Evolutionary conservation across 2,113 vertebrate species (phyloP).

Genomic region (Cranoglanis bouderius): DNA sequence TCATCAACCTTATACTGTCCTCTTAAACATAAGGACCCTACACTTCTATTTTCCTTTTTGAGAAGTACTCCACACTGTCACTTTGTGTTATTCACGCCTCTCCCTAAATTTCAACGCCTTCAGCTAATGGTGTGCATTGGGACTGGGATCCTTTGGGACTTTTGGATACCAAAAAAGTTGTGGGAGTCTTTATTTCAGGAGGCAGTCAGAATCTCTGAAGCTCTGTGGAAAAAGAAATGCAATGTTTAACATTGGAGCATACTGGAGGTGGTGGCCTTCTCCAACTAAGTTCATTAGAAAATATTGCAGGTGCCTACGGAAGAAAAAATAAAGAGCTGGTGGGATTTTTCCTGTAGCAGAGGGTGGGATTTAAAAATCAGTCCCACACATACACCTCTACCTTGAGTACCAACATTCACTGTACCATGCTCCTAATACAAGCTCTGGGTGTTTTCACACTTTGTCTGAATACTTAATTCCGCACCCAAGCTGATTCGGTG

Average conservation of each 20-base stretch:
- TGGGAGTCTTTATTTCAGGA: background rate
- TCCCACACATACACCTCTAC: background rate
- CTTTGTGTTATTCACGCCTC: background rate
- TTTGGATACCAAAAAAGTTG: background rate
- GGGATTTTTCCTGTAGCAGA: background rate
- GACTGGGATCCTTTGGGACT: background rate
- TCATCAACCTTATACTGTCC: background rate
- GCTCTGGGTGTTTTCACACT: background rate
- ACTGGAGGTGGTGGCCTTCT: background rate
- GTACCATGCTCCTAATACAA: background rate
- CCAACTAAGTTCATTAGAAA: background rate
- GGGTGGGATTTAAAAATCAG: background rate
- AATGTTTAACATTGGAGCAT: background rate
- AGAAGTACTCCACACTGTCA: background rate
- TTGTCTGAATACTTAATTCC: background rate
- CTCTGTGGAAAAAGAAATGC: background rate
- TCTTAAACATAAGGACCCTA: background rate
- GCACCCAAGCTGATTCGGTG: background rate
- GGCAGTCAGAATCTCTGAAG: background rate
- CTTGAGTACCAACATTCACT: background rate
- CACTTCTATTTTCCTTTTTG: background rate
- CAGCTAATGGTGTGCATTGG: too few relatives aligned
- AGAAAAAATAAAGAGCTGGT: background rate
- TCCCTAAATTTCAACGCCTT: background rate
- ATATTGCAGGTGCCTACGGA: background rate